A percentile compares a stretch with the other conserved stretches of the same genome.
Conservation (phyloP, 2,113 vertebrate species). For the Leucosticte australis region DNA sequence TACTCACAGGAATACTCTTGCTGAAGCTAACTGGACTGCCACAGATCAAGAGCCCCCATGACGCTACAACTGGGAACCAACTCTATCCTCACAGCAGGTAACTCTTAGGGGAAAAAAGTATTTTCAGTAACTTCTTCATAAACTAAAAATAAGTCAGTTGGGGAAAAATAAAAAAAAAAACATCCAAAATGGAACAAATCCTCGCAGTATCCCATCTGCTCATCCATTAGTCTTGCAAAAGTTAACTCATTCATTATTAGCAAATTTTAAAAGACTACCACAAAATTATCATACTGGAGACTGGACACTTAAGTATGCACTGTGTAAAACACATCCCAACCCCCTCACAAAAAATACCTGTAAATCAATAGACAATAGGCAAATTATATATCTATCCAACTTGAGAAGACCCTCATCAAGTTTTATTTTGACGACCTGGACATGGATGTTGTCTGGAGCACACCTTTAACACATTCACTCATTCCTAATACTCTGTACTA, state of each 20-base stretch:
- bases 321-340: not conserved
- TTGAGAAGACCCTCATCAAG: not conserved
- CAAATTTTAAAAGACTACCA: not conserved
- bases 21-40: not conserved
- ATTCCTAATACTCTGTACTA: not conserved
- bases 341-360: not conserved
- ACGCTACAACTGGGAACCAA: not conserved
- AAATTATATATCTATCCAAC: not conserved
- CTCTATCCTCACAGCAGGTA: not conserved
- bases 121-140: not conserved
- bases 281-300: not conserved
- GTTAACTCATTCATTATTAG: not conserved
- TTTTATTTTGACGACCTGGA: not conserved
- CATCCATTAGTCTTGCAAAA: not conserved
- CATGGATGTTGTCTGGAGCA: rapidly evolving
- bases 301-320: not conserved
- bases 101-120: not conserved
- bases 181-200: not conserved
- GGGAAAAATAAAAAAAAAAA: not conserved
- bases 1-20: not conserved
- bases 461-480: not conserved
- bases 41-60: not conserved
- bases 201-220: not conserved
- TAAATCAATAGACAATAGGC: not conserved
- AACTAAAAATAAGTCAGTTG: not conserved